These are phyloP conservation scores for Drosophila insularis DNA, from an alignment of 1,140 invertebrate genomes.

Conservation along the genomic window DNA sequence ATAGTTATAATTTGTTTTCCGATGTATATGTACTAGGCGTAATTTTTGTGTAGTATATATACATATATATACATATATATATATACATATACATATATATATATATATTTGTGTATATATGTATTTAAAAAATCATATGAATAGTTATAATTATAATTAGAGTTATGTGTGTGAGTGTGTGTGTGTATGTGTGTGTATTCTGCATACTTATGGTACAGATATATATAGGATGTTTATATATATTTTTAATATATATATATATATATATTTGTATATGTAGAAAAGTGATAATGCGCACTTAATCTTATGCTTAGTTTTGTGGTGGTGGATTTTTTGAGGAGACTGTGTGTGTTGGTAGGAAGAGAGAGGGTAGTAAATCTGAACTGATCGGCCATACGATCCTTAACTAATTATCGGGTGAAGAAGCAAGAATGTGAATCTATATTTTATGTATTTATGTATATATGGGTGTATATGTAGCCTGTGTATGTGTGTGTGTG, in stretches of 20 bases:
- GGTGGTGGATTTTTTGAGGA: slow-evolving; percentile 15
- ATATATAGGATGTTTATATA: slow-evolving; percentile 1
- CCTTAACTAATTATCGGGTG: slow-evolving; percentile 14
- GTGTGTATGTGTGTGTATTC: slow-evolving; percentile 26
- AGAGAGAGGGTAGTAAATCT: background rate
- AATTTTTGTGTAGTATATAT: slow-evolving; percentile 67
- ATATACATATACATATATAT: slow-evolving; percentile 34
- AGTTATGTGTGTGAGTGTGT: slow-evolving; percentile 29
- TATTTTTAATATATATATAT: slow-evolving; percentile 20
- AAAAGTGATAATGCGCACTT: slow-evolving; percentile 51
- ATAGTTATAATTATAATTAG: slow-evolving; percentile 57
- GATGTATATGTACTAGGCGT: slow-evolving; percentile 55
- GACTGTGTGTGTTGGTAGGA: slow-evolving; percentile 16
- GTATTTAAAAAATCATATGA: slow-evolving; percentile 42
- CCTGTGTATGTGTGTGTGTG: slow-evolving; percentile 9
- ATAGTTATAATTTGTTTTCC: slow-evolving; percentile 27
- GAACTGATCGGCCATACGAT: background rate
- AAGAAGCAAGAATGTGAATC: slow-evolving; percentile 22
- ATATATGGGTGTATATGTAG: slow-evolving; percentile 14
- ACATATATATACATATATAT: slow-evolving; percentile 37
- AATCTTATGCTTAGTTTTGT: slow-evolving; percentile 44
- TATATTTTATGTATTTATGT: slow-evolving; percentile 19
- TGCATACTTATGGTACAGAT: slow-evolving; percentile 19
- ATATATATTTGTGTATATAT: slow-evolving; percentile 29
- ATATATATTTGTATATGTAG: slow-evolving; percentile 11